Evolutionary conservation across 2,797 vertebrate genomes (phyloP).

Genomic region (Varecia variegata): DNA sequence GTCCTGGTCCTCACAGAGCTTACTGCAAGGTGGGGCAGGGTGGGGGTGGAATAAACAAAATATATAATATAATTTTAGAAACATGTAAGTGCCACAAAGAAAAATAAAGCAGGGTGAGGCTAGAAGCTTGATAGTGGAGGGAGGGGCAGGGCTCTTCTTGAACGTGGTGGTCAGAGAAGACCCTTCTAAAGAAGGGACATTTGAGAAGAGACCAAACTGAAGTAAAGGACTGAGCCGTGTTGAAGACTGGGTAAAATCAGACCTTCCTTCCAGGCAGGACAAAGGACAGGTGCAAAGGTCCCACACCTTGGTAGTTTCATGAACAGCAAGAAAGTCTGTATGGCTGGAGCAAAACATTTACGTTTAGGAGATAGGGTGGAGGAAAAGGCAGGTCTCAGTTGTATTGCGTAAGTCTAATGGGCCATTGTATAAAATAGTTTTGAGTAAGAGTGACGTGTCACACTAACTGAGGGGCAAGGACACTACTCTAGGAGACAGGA

Average conservation of each 20-base stretch:
- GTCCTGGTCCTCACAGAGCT: not conserved
- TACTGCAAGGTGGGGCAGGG: no score
- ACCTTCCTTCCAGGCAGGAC: not conserved
- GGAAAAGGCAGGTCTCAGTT: not conserved
- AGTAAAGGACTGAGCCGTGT: not conserved
- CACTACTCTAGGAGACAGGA: not conserved
- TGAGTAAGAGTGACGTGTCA: not conserved
- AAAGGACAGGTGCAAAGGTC: not conserved
- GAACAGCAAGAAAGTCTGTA: not conserved
- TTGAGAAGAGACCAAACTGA: not conserved
- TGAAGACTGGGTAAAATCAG: not conserved
- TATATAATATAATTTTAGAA: not conserved
- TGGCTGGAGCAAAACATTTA: not conserved
- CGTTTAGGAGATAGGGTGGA: not conserved
- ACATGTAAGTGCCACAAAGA: not conserved
- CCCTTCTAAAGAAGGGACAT: not conserved
- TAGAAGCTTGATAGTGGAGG: not conserved
- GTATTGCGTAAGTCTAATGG: not conserved
- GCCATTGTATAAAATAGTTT: not conserved
- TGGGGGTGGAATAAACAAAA: not conserved
- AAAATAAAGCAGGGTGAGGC: not conserved
- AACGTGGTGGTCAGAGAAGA: not conserved
- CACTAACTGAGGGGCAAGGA: not conserved
- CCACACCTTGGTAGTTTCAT: not conserved
- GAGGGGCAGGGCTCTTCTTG: not conserved